A percentile compares a stretch with the other conserved stretches of the same genome.
phyloP scores from a whole-genome alignment of 2,113 vertebrate species.

The Erythrolamprus reginae region DNA sequence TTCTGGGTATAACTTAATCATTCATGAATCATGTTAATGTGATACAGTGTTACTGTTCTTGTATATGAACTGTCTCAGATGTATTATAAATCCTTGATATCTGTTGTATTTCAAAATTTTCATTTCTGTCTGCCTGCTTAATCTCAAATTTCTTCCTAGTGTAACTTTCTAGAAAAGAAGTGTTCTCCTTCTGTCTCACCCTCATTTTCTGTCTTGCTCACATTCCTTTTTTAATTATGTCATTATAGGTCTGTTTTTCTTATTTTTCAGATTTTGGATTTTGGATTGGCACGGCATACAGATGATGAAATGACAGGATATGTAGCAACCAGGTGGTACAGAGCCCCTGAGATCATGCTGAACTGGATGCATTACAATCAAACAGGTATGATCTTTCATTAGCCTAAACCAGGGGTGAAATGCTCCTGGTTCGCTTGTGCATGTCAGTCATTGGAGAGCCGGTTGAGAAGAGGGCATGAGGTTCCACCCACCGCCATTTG shows the following conservation, averaged over 20 bases:
- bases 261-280: constrained; percentile 87
- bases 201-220: not conserved
- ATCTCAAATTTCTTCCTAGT: not conserved
- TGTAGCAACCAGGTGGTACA: constrained; percentile 94
- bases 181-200: not conserved
- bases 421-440: no score
- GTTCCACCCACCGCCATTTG: no score
- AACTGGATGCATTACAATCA: constrained; percentile 99
- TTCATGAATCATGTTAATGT: not conserved
- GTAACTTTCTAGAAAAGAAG: not conserved
- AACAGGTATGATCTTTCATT: constrained; percentile 74
- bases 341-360: constrained; percentile 97
- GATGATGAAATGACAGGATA: constrained; percentile 99
- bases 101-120: not conserved
- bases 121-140: not conserved
- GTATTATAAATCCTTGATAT: accelerated
- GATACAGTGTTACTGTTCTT: not conserved
- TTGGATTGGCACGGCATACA: constrained; percentile 92
- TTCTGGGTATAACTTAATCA: not conserved
- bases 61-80: not conserved
- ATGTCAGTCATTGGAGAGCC: no score
- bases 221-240: not conserved
- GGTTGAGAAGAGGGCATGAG: no score
- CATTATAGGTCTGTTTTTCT: not conserved
- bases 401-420: no score